Evolutionary conservation across 2,113 vertebrate species (phyloP).

Genomic region (Dipodomys ordii): DNA sequence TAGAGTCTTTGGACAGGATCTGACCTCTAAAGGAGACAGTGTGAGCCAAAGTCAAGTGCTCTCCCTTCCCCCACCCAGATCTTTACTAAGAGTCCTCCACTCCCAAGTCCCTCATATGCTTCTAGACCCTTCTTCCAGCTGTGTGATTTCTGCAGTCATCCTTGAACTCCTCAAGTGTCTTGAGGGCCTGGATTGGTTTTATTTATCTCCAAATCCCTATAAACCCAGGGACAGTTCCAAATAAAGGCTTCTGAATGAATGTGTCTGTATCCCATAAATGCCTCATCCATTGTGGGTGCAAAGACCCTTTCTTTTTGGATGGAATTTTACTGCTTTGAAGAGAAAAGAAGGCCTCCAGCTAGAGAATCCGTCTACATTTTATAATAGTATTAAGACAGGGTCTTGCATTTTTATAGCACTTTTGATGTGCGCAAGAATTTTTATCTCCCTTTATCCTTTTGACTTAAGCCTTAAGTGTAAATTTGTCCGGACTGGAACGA

Average conservation of each 20-base stretch:
- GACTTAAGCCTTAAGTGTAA: constrained; percentile 34
- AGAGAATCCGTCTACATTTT: constrained; percentile 53
- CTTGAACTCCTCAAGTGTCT: not conserved
- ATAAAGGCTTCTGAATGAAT: constrained; percentile 24
- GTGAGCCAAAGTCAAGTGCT: no score
- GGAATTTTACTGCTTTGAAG: not conserved
- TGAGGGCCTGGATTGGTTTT: not conserved
- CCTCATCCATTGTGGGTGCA: not conserved
- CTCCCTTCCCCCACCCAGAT: no score
- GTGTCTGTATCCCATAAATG: not conserved
- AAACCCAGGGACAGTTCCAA: not conserved
- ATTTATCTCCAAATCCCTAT: not conserved
- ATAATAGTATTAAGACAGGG: constrained; percentile 27
- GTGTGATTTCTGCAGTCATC: no score
- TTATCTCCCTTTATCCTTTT: constrained; percentile 51
- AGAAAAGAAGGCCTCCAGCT: constrained; percentile 19
- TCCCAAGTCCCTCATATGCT: fast-evolving
- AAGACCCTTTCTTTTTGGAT: constrained; percentile 24
- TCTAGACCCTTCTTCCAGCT: not conserved
- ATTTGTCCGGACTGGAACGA: not conserved
- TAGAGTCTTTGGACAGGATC: no score
- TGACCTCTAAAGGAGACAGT: no score
- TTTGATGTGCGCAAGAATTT: constrained; percentile 41
- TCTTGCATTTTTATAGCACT: constrained; percentile 21
- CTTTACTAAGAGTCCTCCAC: not conserved